Evolutionary conservation across 2,113 vertebrate species (phyloP).

Genomic region (Etia nguti): DNA sequence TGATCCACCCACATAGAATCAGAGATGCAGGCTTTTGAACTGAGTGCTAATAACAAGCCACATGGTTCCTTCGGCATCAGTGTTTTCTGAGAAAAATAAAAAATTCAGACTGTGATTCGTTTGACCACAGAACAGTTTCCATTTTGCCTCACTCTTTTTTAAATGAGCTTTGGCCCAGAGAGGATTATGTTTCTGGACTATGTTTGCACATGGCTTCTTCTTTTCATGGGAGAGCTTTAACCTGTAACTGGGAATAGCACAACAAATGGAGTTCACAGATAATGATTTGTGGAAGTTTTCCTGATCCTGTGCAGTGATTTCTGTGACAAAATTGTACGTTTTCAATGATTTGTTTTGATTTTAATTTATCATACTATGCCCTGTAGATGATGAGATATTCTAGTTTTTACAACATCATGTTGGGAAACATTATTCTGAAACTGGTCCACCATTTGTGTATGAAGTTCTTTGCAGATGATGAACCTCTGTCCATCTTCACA

Average conservation of each 20-base stretch:
- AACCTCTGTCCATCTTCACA: background rate
- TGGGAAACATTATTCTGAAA: background rate
- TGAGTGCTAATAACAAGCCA: background rate
- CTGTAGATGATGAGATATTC: background rate
- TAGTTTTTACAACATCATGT: background rate
- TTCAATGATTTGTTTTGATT: background rate
- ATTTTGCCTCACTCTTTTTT: background rate
- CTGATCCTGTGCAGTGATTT: background rate
- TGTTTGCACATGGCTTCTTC: background rate
- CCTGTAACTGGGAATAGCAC: background rate
- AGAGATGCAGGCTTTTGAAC: background rate
- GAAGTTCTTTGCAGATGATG: background rate
- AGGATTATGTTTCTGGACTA: background rate
- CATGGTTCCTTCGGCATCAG: background rate
- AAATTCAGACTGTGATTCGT: background rate
- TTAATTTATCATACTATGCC: background rate
- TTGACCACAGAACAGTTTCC: background rate
- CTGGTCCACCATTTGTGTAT: background rate
- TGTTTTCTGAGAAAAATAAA: background rate
- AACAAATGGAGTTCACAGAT: background rate
- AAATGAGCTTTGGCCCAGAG: background rate
- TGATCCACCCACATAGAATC: background rate
- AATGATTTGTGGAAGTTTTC: background rate
- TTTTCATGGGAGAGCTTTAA: background rate
- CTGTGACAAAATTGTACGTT: background rate